Conservation (phyloP, 2,113 vertebrate genomes). For the Dipodomys spectabilis region DNA sequence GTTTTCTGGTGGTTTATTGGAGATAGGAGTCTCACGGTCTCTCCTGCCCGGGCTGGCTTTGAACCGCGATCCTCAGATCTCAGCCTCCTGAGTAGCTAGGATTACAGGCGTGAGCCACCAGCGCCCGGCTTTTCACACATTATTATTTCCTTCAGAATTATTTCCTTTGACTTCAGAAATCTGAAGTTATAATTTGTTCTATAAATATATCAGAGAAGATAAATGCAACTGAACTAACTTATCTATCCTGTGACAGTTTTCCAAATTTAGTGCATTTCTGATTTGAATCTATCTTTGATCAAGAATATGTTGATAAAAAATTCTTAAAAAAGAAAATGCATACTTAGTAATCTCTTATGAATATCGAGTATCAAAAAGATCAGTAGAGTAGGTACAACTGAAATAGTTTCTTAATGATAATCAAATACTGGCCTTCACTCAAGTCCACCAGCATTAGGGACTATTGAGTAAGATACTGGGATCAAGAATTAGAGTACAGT, state of each 20-base stretch:
- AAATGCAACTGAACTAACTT: neutral
- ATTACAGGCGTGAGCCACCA: too few relatives aligned
- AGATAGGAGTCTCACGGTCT: too few relatives aligned
- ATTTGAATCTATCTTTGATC: slow-evolving; percentile 6
- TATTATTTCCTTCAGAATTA: neutral
- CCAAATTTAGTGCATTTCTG: slow-evolving; percentile 46
- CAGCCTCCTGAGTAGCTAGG: too few relatives aligned
- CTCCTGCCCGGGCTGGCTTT: too few relatives aligned
- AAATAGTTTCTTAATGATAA: slow-evolving; percentile 29
- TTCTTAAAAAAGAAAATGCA: slow-evolving; percentile 44
- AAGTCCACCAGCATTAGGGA: neutral
- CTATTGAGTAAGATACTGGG: neutral
- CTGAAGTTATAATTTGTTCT: slow-evolving; percentile 5
- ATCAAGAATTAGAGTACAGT: neutral
- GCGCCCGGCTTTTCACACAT: too few relatives aligned
- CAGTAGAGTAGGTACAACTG: neutral
- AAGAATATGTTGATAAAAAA: slow-evolving; percentile 27
- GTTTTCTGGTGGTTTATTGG: too few relatives aligned
- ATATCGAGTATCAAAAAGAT: slow-evolving; percentile 13
- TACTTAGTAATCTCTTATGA: slow-evolving; percentile 23
- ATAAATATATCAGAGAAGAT: neutral
- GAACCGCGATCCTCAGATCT: too few relatives aligned
- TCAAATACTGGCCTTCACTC: neutral
- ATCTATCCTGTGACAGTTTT: slow-evolving; percentile 28
- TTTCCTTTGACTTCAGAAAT: slow-evolving; percentile 31